phyloP scores from a whole-genome alignment of 1,140 invertebrate genomes.

The Drosophila subobscura region DNA sequence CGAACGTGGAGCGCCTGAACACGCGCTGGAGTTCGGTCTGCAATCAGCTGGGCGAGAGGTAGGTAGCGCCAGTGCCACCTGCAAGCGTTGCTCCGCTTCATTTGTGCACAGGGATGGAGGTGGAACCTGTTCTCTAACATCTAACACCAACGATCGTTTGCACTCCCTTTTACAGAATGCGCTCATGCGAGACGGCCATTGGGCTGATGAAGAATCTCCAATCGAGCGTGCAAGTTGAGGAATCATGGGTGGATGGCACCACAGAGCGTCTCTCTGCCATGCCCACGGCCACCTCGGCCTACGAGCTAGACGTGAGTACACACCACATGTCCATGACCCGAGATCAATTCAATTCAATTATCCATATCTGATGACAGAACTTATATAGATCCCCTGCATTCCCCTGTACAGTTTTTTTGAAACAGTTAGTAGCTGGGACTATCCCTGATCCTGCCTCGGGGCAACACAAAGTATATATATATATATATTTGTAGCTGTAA shows the following conservation, averaged over 20 bases:
- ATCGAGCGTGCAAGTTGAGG: constrained; percentile 93
- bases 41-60: constrained; percentile 95
- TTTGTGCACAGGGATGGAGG: constrained; percentile 17
- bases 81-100: constrained; percentile 22
- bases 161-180: constrained; percentile 86
- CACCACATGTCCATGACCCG: constrained; percentile 3
- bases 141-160: constrained; percentile 38
- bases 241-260: constrained; percentile 93
- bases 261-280: constrained; percentile 80
- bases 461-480: constrained; percentile 77
- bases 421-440: constrained; percentile 2
- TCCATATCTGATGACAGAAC: constrained; percentile 31
- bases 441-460: constrained; percentile 15
- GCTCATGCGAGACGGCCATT: constrained; percentile 93
- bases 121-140: constrained; percentile 29
- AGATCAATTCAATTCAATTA: constrained; percentile 37
- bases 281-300: constrained; percentile 83
- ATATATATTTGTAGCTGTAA: constrained; percentile 35
- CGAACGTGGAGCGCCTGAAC: constrained; percentile 94
- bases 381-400: constrained; percentile 4
- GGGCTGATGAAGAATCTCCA: constrained; percentile 94
- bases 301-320: constrained; percentile 83
- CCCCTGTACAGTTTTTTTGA: constrained; percentile 55
- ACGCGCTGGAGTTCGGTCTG: constrained; percentile 96
- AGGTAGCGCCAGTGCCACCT: constrained; percentile 52